A percentile compares a stretch with the other conserved stretches of the same genome.
These are phyloP conservation scores for Heliconius erato DNA, from an alignment of 2,888 invertebrate species.

Conservation along the genomic window DNA sequence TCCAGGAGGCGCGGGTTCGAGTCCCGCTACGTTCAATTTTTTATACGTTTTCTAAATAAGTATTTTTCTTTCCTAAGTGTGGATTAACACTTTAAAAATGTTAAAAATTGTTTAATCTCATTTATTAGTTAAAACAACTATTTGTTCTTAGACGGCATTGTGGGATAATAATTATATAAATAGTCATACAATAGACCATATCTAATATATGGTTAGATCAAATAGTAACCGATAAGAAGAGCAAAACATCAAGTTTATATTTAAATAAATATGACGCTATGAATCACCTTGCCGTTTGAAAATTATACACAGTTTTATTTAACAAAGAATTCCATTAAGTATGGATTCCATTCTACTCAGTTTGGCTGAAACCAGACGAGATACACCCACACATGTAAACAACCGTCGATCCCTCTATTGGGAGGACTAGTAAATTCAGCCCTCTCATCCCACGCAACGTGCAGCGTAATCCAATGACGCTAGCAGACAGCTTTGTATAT, in stretches of 20 bases:
- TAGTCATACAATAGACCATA: neutral
- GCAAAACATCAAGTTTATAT: neutral
- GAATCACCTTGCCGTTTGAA: neutral
- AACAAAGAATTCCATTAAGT: neutral
- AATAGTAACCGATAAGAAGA: constrained; percentile 9
- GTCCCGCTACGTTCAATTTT: too few relatives aligned
- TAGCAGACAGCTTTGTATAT: constrained; percentile 40
- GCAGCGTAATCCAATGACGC: constrained; percentile 49
- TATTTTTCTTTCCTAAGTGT: too few relatives aligned
- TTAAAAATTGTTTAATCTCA: neutral
- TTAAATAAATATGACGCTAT: neutral
- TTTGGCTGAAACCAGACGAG: constrained; percentile 15
- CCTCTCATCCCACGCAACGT: constrained; percentile 49
- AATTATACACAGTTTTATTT: neutral
- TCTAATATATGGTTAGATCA: neutral
- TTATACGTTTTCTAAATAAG: neutral
- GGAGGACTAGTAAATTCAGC: constrained; percentile 31
- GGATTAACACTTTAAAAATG: too few relatives aligned
- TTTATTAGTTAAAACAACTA: neutral
- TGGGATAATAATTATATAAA: neutral
- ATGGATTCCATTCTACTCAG: neutral
- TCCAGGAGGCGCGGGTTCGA: too few relatives aligned
- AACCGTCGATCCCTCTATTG: constrained; percentile 23
- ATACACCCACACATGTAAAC: constrained; percentile 15
- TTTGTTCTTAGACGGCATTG: neutral